These are phyloP conservation scores for Odontamblyopus lacepedii DNA, from an alignment of 2,797 vertebrate species.

Conservation along the genomic window DNA sequence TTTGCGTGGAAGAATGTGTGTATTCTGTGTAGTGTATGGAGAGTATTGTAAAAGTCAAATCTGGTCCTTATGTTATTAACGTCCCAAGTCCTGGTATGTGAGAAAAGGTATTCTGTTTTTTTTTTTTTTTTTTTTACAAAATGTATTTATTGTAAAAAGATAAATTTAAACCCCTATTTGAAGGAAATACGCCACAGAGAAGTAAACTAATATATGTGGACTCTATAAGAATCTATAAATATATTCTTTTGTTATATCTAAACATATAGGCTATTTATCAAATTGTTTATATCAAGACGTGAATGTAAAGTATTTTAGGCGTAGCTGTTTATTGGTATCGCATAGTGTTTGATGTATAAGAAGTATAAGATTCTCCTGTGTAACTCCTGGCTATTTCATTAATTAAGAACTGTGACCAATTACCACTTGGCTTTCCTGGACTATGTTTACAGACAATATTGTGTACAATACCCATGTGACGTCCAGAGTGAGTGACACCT, in stretches of 20 bases:
- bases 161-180: conserved; percentile 52
- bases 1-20: conserved; percentile 25
- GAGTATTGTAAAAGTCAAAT: conserved; percentile 24
- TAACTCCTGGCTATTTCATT: conserved; percentile 65
- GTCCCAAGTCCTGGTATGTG: background rate
- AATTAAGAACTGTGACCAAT: conserved; percentile 58
- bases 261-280: conserved; percentile 81
- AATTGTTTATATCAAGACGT: conserved; percentile 83
- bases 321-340: conserved; percentile 80
- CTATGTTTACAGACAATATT: conserved; percentile 78
- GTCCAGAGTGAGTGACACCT: conserved; percentile 82
- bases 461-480: conserved; percentile 79
- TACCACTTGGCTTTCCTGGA: conserved; percentile 66
- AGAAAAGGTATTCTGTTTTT: background rate
- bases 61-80: background rate
- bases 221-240: conserved; percentile 70
- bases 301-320: conserved; percentile 84
- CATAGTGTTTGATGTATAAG: conserved; percentile 84
- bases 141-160: conserved; percentile 60
- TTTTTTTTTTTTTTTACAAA: conserved; percentile 22
- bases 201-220: conserved; percentile 63
- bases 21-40: conserved; percentile 27
- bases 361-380: conserved; percentile 73
- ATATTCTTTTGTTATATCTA: conserved; percentile 86
- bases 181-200: conserved; percentile 72